phyloP scores from a whole-genome alignment of 2,113 vertebrate genomes.

The Calidris pygmaea region DNA sequence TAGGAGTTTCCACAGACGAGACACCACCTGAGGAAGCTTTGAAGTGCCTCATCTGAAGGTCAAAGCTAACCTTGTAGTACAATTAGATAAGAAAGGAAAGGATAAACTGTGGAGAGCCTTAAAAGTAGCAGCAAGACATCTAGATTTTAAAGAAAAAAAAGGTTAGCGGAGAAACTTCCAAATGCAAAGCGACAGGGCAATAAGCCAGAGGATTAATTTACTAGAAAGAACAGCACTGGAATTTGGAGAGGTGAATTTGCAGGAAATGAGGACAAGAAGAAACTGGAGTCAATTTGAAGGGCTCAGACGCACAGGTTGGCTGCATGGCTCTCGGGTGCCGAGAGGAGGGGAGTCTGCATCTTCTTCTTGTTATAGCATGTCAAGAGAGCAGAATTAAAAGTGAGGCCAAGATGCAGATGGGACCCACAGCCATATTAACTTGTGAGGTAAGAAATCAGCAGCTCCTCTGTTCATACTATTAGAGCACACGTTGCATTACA shows the following conservation, averaged over 20 bases:
- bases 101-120: background rate
- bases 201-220: background rate
- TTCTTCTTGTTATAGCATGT: rapidly evolving
- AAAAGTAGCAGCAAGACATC: background rate
- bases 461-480: rapidly evolving
- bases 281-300: background rate
- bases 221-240: background rate
- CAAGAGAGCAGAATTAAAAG: background rate
- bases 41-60: background rate
- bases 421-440: background rate
- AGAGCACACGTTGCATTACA: rapidly evolving
- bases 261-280: background rate
- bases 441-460: background rate
- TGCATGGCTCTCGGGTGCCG: background rate
- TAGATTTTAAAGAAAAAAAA: background rate
- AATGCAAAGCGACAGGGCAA: background rate
- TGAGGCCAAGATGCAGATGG: background rate
- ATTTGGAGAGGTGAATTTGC: background rate
- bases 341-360: background rate
- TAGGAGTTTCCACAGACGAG: background rate
- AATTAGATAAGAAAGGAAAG: background rate
- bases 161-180: background rate
- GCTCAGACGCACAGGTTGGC: background rate
- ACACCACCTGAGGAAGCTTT: background rate
- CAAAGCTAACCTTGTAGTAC: background rate